These are phyloP conservation scores for Ctenomys sociabilis DNA, from an alignment of 2,113 vertebrate genomes.

Conservation along the genomic window DNA sequence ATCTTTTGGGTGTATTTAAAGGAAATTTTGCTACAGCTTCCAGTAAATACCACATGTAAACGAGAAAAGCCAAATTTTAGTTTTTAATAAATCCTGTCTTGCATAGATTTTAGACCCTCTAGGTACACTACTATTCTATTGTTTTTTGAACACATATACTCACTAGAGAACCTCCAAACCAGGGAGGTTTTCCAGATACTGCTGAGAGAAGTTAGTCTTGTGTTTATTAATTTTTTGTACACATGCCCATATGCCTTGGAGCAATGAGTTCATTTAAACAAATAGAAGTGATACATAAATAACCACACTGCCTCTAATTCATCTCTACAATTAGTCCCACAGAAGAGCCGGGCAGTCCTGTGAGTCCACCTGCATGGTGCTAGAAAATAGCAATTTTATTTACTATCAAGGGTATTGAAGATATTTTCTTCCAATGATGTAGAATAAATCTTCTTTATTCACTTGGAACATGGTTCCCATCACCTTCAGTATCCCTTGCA, in stretches of 20 bases:
- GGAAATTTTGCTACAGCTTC: conserved; percentile 1
- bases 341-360: conserved; percentile 25
- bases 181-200: conserved; percentile 60
- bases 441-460: conserved; percentile 45
- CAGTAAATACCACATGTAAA: conserved; percentile 42
- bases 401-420: neutral
- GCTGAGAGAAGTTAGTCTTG: conserved; percentile 65
- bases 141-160: conserved; percentile 66
- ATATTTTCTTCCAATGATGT: conserved; percentile 3
- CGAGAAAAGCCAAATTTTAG: conserved; percentile 41
- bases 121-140: conserved; percentile 58
- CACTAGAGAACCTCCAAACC: conserved; percentile 66
- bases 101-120: conserved; percentile 64
- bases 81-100: conserved; percentile 75
- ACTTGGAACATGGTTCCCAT: conserved; percentile 56
- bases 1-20: neutral
- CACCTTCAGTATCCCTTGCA: neutral
- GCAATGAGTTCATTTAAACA: conserved; percentile 76
- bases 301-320: conserved; percentile 49
- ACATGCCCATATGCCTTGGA: conserved; percentile 66
- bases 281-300: conserved; percentile 73
- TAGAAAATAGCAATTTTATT: neutral
- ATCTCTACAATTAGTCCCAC: conserved; percentile 52
- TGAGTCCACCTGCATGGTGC: conserved; percentile 20
- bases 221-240: conserved; percentile 76